These are phyloP conservation scores for Prionchulus punctatus DNA, from an alignment of 2,888 invertebrate genomes.

Conservation along the genomic window DNA sequence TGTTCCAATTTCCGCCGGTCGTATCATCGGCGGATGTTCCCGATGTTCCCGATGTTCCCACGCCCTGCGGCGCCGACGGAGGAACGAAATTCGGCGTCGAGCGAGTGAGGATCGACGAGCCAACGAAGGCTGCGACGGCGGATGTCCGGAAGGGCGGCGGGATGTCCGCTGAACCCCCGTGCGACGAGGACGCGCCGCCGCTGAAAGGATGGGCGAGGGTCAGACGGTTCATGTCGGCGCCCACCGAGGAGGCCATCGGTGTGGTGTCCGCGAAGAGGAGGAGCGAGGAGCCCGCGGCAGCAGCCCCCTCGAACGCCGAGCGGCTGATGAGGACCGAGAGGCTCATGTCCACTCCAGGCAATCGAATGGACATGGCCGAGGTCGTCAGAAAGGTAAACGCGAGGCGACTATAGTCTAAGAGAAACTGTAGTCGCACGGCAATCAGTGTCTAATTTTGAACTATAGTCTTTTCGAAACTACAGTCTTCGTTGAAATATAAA, in stretches of 20 bases:
- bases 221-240: not conserved
- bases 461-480: not conserved
- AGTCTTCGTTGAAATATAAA: no score
- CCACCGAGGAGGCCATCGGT: not conserved
- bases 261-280: no score
- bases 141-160: not conserved
- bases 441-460: not conserved
- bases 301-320: no score
- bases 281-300: no score
- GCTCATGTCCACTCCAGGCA: no score
- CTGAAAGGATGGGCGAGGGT: no score
- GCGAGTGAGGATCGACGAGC: no score
- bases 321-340: no score
- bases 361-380: not conserved
- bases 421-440: no score
- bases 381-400: not conserved
- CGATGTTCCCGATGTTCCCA: not conserved
- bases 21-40: not conserved
- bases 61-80: not conserved
- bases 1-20: no score
- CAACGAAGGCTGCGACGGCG: not conserved
- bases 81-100: no score
- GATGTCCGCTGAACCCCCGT: not conserved
- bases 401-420: no score
- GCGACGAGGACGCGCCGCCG: not conserved